Conservation (phyloP, 2,797 vertebrate species). For the Enteromius trimaculatus region DNA sequence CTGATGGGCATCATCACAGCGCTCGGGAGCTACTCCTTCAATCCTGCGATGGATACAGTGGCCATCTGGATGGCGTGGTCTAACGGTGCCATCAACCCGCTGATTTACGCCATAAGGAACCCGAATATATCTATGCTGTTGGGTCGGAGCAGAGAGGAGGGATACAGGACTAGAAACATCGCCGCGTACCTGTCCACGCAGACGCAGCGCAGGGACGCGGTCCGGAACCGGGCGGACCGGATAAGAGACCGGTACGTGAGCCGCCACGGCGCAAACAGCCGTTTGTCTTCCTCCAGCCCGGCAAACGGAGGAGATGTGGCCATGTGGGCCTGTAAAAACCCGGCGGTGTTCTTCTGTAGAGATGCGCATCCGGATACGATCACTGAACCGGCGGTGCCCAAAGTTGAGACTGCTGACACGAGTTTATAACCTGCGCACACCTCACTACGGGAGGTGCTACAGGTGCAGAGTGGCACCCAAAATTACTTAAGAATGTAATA, state of each 20-base stretch:
- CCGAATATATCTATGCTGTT: conserved; percentile 90
- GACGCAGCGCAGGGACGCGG: conserved; percentile 68
- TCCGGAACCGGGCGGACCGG: conserved; percentile 68
- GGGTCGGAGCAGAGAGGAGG: conserved; percentile 87
- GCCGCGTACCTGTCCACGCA: conserved; percentile 80
- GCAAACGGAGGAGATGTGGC: conserved; percentile 80
- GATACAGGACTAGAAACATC: conserved; percentile 90
- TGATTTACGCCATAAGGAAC: conserved; percentile 92
- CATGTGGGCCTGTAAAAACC: conserved; percentile 94
- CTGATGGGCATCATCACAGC: conserved; percentile 87
- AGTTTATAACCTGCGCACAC: conserved; percentile 78
- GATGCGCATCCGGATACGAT: conserved; percentile 79
- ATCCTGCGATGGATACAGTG: conserved; percentile 84
- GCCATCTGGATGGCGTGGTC: conserved; percentile 95
- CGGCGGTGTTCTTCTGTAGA: conserved; percentile 88
- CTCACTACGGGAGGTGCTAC: conserved; percentile 1
- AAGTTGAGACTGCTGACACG: conserved; percentile 78
- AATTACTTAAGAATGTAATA: neutral
- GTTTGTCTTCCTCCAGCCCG: conserved; percentile 79
- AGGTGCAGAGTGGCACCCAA: neutral
- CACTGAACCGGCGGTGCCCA: conserved; percentile 67
- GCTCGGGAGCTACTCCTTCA: conserved; percentile 80
- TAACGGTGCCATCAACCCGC: conserved; percentile 93
- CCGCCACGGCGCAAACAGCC: conserved; percentile 71
- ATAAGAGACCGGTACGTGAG: conserved; percentile 73